These are phyloP conservation scores for Hirtodrosophila alboralis DNA, from an alignment of 2,888 invertebrate genomes.

Conservation along the genomic window DNA sequence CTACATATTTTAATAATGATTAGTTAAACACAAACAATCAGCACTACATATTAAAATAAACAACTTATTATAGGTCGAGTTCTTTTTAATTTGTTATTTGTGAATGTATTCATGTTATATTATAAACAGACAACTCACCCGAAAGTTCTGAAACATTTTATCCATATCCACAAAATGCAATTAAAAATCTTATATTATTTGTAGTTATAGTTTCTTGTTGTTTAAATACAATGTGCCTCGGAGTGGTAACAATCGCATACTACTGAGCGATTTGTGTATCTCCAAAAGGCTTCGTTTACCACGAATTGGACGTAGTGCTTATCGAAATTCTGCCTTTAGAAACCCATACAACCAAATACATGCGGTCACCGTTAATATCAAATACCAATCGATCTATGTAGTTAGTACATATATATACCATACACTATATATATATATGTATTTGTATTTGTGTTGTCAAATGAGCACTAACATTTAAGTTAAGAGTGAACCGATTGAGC, in stretches of 20 bases:
- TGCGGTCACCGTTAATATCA: conserved; percentile 31
- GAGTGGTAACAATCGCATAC: conserved; percentile 65
- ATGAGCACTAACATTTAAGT: background rate
- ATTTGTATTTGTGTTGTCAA: background rate
- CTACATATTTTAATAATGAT: background rate
- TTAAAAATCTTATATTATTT: background rate
- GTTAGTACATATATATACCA: background rate
- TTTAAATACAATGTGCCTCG: conserved; percentile 40
- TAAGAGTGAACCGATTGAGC: conserved; percentile 21
- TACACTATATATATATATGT: background rate
- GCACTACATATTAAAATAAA: too few species aligned
- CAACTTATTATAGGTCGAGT: too few species aligned
- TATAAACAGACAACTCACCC: conserved; percentile 63
- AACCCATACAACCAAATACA: conserved; percentile 36
- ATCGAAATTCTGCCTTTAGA: conserved; percentile 40
- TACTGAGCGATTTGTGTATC: conserved; percentile 59
- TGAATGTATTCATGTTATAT: too few species aligned
- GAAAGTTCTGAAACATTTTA: conserved; percentile 44
- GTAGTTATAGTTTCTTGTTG: background rate
- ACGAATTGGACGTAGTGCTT: conserved; percentile 57
- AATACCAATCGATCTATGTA: conserved; percentile 37
- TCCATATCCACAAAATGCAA: conserved; percentile 39
- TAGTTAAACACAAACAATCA: too few species aligned
- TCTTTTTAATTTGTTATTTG: too few species aligned
- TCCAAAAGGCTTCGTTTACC: conserved; percentile 38